Conservation (phyloP, 2,888 invertebrate genomes). For the Ornithoptera alexandrae region DNA sequence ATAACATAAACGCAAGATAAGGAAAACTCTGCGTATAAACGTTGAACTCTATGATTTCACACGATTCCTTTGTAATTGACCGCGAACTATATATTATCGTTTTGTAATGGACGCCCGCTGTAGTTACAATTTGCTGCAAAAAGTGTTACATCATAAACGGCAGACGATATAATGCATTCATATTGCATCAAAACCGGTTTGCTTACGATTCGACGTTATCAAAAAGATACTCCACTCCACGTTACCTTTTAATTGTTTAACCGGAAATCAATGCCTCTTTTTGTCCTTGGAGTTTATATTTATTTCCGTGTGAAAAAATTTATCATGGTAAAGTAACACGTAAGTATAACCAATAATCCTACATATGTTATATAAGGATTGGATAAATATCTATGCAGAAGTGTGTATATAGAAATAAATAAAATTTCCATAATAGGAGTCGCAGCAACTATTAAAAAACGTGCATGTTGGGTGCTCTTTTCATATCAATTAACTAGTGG, state of each 20-base stretch:
- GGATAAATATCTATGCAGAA: no score
- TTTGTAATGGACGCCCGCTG: not conserved
- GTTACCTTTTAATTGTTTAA: not conserved
- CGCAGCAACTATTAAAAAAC: no score
- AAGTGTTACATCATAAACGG: conserved; percentile 1
- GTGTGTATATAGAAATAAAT: no score
- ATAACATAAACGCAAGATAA: not conserved
- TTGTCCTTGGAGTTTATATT: no score
- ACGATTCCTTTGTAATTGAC: not conserved
- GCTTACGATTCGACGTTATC: conserved; percentile 2
- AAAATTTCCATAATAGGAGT: no score
- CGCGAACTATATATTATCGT: not conserved
- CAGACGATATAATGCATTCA: conserved; percentile 6
- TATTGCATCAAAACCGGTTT: conserved; percentile 12
- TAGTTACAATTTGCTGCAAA: not conserved
- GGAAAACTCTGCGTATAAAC: not conserved
- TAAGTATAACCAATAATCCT: no score
- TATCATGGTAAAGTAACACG: no score
- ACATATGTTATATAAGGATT: no score
- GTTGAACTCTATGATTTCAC: not conserved
- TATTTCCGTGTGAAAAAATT: no score
- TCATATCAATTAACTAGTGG: no score
- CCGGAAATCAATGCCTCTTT: conserved; percentile 4
- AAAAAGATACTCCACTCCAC: conserved; percentile 12
- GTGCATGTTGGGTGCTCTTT: no score